Conservation (phyloP, 1,140 invertebrate species). For the Triops longicaudatus region DNA sequence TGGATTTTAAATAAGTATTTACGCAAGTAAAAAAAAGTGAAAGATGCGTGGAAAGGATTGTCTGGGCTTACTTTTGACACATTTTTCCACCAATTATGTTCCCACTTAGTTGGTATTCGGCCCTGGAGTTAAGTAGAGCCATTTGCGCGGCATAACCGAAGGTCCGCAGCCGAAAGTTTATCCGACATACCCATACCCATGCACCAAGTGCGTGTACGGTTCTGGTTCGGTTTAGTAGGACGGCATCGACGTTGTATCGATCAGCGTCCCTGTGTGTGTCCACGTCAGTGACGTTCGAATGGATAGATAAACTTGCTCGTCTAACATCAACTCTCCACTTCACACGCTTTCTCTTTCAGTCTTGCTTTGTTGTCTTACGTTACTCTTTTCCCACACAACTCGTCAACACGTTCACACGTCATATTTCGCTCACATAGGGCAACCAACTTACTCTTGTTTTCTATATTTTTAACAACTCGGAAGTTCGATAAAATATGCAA, state of each 20-base stretch:
- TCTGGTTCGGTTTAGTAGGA: conserved; percentile 11
- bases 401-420: background rate
- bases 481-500: no score
- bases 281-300: background rate
- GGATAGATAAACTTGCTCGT: background rate
- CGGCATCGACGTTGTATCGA: conserved; percentile 4
- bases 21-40: background rate
- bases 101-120: background rate
- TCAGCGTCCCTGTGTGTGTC: conserved; percentile 10
- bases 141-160: background rate
- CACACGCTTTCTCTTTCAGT: background rate
- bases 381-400: background rate
- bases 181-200: background rate
- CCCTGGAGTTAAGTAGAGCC: background rate
- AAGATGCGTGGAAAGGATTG: background rate
- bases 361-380: background rate
- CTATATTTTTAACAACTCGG: no score
- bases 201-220: conserved; percentile 5
- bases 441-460: background rate
- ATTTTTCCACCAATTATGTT: background rate
- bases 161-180: background rate
- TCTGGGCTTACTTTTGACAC: background rate
- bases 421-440: background rate
- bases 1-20: background rate
- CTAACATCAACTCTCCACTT: background rate